phyloP scores from a whole-genome alignment of 2,888 invertebrate species.

The Clepsis dumicolana region DNA sequence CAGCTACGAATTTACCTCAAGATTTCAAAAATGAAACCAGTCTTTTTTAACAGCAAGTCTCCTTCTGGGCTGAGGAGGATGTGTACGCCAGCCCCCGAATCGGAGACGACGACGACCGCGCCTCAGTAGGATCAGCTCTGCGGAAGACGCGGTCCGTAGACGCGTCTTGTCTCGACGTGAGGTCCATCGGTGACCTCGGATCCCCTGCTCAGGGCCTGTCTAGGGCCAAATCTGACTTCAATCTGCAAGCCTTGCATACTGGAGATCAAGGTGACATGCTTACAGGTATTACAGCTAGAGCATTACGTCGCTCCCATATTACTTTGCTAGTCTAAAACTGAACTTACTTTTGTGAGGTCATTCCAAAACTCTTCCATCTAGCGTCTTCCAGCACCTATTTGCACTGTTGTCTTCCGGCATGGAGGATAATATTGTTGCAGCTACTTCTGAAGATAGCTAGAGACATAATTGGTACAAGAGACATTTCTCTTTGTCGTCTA shows the following conservation, averaged over 20 bases:
- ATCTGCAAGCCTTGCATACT: slow-evolving; percentile 91
- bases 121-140: slow-evolving; percentile 92
- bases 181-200: slow-evolving; percentile 89
- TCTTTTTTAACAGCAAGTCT: slow-evolving; percentile 87
- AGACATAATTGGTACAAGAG: too few relatives aligned
- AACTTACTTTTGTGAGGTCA: too few relatives aligned
- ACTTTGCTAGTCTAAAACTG: too few relatives aligned
- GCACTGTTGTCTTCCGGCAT: too few relatives aligned
- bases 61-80: slow-evolving; percentile 93
- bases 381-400: too few relatives aligned
- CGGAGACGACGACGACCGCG: slow-evolving; percentile 90
- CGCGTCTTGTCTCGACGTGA: slow-evolving; percentile 94
- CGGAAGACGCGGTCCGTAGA: slow-evolving; percentile 96
- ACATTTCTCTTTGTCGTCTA: too few relatives aligned
- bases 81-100: slow-evolving; percentile 88
- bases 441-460: too few relatives aligned
- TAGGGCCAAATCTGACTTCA: slow-evolving; percentile 95
- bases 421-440: too few relatives aligned
- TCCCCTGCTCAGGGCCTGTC: slow-evolving; percentile 89
- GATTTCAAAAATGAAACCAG: not conserved
- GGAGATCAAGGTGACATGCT: slow-evolving; percentile 87
- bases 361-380: too few relatives aligned
- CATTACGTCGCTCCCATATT: too few relatives aligned
- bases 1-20: too few relatives aligned
- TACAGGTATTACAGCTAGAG: not conserved